Evolutionary conservation across 1,140 invertebrate species (phyloP).

Genomic region (Nephila pilipes): DNA sequence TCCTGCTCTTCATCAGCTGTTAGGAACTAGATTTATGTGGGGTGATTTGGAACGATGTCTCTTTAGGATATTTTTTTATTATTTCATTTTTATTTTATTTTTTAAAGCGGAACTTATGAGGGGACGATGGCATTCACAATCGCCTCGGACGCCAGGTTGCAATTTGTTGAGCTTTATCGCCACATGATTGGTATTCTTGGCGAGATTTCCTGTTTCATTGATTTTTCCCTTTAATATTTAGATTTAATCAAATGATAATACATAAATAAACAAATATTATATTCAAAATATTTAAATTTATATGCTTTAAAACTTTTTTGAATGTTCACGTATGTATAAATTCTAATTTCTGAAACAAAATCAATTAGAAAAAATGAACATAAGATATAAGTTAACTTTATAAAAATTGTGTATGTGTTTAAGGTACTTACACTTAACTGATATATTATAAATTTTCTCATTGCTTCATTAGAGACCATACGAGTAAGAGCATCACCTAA

Average conservation of each 20-base stretch:
- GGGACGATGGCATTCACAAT: conserved; percentile 74
- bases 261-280: not conserved
- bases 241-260: not conserved
- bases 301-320: too few relatives aligned
- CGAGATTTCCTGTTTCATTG: not conserved
- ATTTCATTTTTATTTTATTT: conserved; percentile 64
- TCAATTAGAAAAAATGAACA: too few relatives aligned
- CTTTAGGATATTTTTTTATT: conserved; percentile 67
- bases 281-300: too few relatives aligned
- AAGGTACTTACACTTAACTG: too few relatives aligned
- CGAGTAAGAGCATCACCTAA: too few relatives aligned
- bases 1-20: conserved; percentile 74
- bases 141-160: conserved; percentile 39
- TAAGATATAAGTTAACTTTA: too few relatives aligned
- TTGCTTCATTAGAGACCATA: too few relatives aligned
- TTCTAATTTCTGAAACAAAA: too few relatives aligned
- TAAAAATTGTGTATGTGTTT: too few relatives aligned
- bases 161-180: conserved; percentile 16
- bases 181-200: not conserved
- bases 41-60: conserved; percentile 74
- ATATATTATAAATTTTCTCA: too few relatives aligned
- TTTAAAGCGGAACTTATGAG: conserved; percentile 76
- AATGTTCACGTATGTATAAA: too few relatives aligned
- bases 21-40: conserved; percentile 76
- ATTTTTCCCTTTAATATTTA: not conserved